phyloP scores from a whole-genome alignment of 2,797 vertebrate genomes.

The Darevskia nairensis region DNA sequence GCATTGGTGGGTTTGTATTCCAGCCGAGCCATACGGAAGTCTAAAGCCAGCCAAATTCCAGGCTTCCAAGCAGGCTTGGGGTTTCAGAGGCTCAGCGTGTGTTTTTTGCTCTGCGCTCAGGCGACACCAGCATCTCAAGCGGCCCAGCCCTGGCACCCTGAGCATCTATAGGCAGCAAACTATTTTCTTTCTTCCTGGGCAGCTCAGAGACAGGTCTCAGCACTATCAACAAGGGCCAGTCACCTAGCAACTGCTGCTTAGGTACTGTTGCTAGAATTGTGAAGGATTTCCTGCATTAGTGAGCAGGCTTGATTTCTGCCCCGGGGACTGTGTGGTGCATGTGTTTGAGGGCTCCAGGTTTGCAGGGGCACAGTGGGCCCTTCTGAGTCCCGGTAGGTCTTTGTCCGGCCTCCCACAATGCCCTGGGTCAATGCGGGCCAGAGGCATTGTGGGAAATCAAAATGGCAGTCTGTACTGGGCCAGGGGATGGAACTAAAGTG shows the following conservation, averaged over 20 bases:
- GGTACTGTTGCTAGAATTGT: slow-evolving; percentile 73
- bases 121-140: background rate
- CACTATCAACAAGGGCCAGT: slow-evolving; percentile 74
- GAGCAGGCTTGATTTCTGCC: background rate
- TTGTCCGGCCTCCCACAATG: background rate
- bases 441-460: background rate
- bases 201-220: slow-evolving; percentile 28
- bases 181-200: background rate
- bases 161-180: background rate
- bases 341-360: background rate
- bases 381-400: too few relatives aligned
- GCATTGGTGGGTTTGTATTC: slow-evolving; percentile 1
- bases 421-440: background rate
- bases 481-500: too few relatives aligned
- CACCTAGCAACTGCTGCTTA: slow-evolving; percentile 77
- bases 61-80: background rate
- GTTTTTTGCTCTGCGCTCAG: background rate
- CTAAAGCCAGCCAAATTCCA: background rate
- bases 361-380: background rate
- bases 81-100: background rate
- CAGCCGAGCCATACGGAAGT: background rate
- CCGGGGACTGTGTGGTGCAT: accelerated
- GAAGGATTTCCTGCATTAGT: slow-evolving; percentile 58
- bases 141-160: background rate
- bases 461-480: too few relatives aligned